phyloP scores from a whole-genome alignment of 2,797 vertebrate genomes.

The Galaxias olidus region DNA sequence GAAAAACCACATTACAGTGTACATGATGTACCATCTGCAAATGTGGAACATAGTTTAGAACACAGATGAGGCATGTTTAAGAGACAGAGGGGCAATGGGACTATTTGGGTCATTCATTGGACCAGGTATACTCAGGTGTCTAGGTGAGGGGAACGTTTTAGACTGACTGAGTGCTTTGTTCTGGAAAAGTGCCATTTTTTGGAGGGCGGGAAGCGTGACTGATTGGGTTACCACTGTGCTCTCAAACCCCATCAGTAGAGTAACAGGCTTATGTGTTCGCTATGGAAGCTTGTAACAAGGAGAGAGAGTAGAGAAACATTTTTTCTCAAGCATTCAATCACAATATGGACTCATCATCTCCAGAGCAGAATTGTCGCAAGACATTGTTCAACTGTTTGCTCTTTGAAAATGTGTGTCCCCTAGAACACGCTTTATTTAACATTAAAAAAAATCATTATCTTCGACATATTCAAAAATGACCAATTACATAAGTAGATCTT shows the following conservation, averaged over 20 bases:
- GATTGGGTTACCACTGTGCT: conserved; percentile 61
- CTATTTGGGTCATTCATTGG: conserved; percentile 28
- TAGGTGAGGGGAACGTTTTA: conserved; percentile 51
- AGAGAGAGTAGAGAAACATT: conserved; percentile 35
- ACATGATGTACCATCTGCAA: conserved; percentile 52
- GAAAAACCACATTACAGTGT: conserved; percentile 35
- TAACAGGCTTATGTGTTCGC: conserved; percentile 63
- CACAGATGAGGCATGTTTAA: conserved; percentile 36
- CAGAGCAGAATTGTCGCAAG: conserved; percentile 34
- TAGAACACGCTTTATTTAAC: conserved; percentile 17
- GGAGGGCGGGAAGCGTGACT: conserved; percentile 57
- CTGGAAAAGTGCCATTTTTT: conserved; percentile 47
- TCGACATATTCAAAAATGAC: conserved; percentile 21
- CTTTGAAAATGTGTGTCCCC: conserved; percentile 27
- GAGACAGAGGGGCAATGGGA: conserved; percentile 29
- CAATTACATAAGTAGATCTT: conserved; percentile 31
- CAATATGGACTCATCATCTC: conserved; percentile 52
- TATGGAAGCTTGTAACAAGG: conserved; percentile 53
- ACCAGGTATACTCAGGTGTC: conserved; percentile 27
- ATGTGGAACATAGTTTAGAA: conserved; percentile 43
- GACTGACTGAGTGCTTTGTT: conserved; percentile 57
- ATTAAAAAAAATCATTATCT: conserved; percentile 23
- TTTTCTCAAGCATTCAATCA: conserved; percentile 42
- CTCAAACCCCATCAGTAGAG: conserved; percentile 63
- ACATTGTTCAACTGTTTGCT: conserved; percentile 22